Base-by-base conservation (phyloP, 1,140 invertebrate genomes). In the Helicoverpa zea region DNA sequence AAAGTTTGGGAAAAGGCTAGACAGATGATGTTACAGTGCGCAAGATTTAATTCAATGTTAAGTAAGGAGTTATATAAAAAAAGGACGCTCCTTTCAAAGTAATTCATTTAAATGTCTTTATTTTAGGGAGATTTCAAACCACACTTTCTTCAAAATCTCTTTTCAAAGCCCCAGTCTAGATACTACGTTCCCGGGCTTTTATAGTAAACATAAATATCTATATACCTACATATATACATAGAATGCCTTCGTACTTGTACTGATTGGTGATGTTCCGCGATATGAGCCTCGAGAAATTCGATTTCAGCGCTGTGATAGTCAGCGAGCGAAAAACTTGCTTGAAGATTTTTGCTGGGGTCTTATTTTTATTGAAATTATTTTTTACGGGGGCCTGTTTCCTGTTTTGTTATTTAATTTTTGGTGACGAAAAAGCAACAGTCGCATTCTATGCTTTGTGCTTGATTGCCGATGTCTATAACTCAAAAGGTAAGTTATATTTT, bases 231-330 rank as follows among this genome's bases (percentile, higher is more conserved):
- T 12, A 16, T 10, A 29, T 29, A 29, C 58, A 5, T 13, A 61
- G 2, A 29, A 13, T 14, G 3, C 30, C 29, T 64, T 10, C 43
- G 64, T 68, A 68, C 64, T 68, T 68, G 10, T 68, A n/a, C 43
- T 68, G 43, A 68, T 68, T 68, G 64, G 43, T 11, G 64, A 68
- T 68, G 43, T 68, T 49, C 43, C 64, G n/a, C 43, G 10, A 18
- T 49, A 49, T 49, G 43, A 68, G 43, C 43, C 18, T 49, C 0
- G 64, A 68, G 43, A 49, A 43, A 18, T 47, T 12, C 64, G 10
- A 68, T 49, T 49, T 49, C 43, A 18, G 12, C n/a, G 43, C 64
- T 13, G 18, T 68, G 7, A 49, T 16, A 68, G 16, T 68, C 64
- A 16, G 35, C 5, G 64, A 11, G 3, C 10, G 58, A 61, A 61